Evolutionary conservation across 2,888 invertebrate species (phyloP), one percentile per base, ranked within the genome.

Genomic region (Drosophila phalerata): DNA sequence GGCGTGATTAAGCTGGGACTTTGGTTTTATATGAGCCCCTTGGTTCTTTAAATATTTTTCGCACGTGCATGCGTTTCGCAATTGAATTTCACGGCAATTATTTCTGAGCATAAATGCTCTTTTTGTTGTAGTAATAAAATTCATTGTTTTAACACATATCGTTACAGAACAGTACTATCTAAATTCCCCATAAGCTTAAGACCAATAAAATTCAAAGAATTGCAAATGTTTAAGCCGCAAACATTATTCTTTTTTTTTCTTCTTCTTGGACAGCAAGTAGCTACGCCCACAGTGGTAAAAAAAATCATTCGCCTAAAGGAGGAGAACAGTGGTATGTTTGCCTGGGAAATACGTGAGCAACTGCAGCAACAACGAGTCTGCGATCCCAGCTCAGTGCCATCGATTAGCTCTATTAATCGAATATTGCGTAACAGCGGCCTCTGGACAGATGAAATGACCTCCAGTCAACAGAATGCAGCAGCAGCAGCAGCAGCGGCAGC

Each of bases 261-360:
- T 69, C 49, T 74, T 73, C 90, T 78, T 79, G 93, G 94, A 73
- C 95, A 98, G 97, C 97, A 98, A 97, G 98, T 98, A 73, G 98
- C 98, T 72, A 98, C 98, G 4, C 98, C 98, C 1, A 97, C 97
- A 0, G 98, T 98, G 0, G 98, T 98, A 13, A 97, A 98, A 93
- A 97, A 98, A 93, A 98, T 99, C 81, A 95, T 98, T 34, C 96
- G 98, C 5, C 95, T 98, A 87, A 98, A 98, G 92, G 97, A 97
- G 90, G 98, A 98, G 92, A 98, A 98, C 92, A 98, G 98, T 0
- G 97, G 97, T 5, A 97, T 98, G 95, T 98, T 98, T 92, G 98
- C 98, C 10, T 98, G 98, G 98, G 98, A 98, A 94, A 98, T 98
- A 77, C 94, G 98, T 0, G 97, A 98, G 92, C 95, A 97, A 85